Base-by-base conservation (phyloP, 2,888 invertebrate genomes). In the Amphimallon solstitiale region DNA sequence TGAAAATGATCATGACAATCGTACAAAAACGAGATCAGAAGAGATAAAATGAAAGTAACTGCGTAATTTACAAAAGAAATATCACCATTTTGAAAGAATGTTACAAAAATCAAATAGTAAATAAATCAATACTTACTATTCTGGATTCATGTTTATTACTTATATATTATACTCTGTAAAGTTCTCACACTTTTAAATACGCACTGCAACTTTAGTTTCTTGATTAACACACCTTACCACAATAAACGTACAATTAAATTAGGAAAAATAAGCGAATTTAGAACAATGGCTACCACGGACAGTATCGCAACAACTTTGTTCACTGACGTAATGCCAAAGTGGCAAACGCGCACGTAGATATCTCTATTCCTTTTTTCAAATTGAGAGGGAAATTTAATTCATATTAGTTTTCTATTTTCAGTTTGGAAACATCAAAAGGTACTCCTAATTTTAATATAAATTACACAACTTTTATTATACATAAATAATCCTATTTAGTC, bases 41-140 rank as follows among this genome's bases (percentile, higher is more conserved):
- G 7, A 5, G 29, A 29, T 29, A 54, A 54, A 54, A 54, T 37
- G 19, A 43, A 61, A 62, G 29, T 70, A 72, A 73, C 72, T 78
- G 75, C 77, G 77, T 75, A 78, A 73, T 75, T 70, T 71, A 73
- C 67, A 73, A 73, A 73, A 73, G 77, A 77, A 76, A 73, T 72
- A 71, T 71, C 66, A 69, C 72, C 74, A 73, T 77, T 77, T 76
- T 76, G 72, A 73, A 73, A 69, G 43, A 67, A 70, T 69, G 68
- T 69, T 73, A 70, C 71, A 69, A 54, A 40, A 73, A 68, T 70
- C 70, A 73, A 72, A 73, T 46, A 71, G 75, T 75, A 76, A 76
- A 76, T 80, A 79, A 81, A 80, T 79, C 78, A 77, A 83, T 87
- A 89, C 92, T 92, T 85, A 92, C 92, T 92, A 92, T 88, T 92